Evolutionary conservation across 37 sponge, comb jelly and placozoan species (phyloP), one percentile per base, ranked within the genome.

Genomic region (Dysidea cf. avara): DNA sequence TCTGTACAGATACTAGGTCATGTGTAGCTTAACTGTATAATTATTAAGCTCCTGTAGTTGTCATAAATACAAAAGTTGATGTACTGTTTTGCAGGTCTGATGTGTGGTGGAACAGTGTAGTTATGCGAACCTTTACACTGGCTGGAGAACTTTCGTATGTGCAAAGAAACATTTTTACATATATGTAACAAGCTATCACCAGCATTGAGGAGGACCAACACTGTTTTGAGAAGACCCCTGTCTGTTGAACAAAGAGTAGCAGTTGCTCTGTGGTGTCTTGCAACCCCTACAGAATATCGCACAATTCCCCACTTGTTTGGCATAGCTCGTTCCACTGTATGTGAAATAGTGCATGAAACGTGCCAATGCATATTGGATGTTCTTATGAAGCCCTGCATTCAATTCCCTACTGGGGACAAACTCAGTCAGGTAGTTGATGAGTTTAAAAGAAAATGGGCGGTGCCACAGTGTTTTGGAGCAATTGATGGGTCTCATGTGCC

Each of bases 241-340:
- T 36, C 43, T 47, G 43, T 66, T 36, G 24, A 66, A 25, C n/a
- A 35, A 22, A 39, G 68, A 33, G 9, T 46, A 2, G n/a, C 68
- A 22, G 39, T 66, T 4, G 12, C 40, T 47, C 28, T 7, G 48
- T 66, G 68, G 68, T 26, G 68, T 34, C 24, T 39, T 2, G 48
- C 14, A 34, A 46, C 40, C 21, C 32, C 32, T 24, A 46, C 21
- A 35, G 48, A 66, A 33, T 3, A 33, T 46, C 28, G 39, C 20
- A 35, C 68, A 1, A 66, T 3, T 24, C n/a, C 68, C 1, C 4
- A 66, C 21, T 33, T 69, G 11, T 69, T 69, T 69, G 53, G 53
- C 52, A 21, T 69, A 17, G 53, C 30, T 33, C 20, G 46, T 1
- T 50, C 53, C 1, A 69, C 71, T 50, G 71, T 50, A 3, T 69